A percentile compares a stretch with the other conserved stretches of the same genome.
Evolutionary conservation across 2,797 vertebrate genomes (phyloP).

Genomic region (Leptodactylus fallax): DNA sequence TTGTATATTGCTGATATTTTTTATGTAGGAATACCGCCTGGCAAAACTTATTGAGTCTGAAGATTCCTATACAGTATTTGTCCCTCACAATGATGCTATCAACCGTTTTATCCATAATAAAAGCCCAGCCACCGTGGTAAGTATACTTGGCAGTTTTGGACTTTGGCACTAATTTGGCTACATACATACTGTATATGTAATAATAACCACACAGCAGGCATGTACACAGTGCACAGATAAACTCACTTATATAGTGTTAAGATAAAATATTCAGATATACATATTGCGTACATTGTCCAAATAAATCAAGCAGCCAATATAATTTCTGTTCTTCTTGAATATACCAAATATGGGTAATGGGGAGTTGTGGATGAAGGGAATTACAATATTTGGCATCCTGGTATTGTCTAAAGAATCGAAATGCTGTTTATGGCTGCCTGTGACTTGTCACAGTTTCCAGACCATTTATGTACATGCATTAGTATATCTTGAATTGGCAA

Average conservation of each 20-base stretch:
- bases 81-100: constrained; percentile 84
- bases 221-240: neutral
- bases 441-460: too few species aligned
- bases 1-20: neutral
- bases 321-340: neutral
- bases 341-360: neutral
- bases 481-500: too few species aligned
- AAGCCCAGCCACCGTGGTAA: constrained; percentile 78
- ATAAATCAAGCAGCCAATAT: neutral
- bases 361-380: too few species aligned
- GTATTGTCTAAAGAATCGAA: too few species aligned
- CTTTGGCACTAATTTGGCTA: neutral
- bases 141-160: constrained; percentile 62
- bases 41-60: constrained; percentile 78
- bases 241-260: neutral
- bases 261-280: neutral
- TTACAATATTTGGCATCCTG: too few species aligned
- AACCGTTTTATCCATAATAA: constrained; percentile 78
- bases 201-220: neutral
- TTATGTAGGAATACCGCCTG: constrained; percentile 83
- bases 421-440: too few species aligned
- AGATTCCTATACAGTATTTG: constrained; percentile 85
- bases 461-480: too few species aligned
- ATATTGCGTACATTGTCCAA: neutral
- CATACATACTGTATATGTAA: too few species aligned